phyloP scores from a whole-genome alignment of 2,797 vertebrate genomes.

The Lophius americanus region DNA sequence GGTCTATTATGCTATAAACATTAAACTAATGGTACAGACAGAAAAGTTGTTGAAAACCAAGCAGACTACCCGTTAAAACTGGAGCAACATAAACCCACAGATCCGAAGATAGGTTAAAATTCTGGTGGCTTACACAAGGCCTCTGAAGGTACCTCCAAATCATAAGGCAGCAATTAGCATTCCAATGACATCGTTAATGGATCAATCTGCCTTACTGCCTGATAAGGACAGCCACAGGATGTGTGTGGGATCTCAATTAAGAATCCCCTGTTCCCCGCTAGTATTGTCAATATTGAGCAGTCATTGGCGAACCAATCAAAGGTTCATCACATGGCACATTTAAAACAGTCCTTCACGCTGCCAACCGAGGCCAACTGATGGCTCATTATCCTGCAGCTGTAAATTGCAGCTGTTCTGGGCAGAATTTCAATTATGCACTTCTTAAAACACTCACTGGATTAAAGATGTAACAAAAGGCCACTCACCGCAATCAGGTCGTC shows the following conservation, averaged over 20 bases:
- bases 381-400: constrained; percentile 87
- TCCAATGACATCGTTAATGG: constrained; percentile 90
- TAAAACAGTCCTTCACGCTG: constrained; percentile 78
- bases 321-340: constrained; percentile 88
- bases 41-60: constrained; percentile 9
- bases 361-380: constrained; percentile 85
- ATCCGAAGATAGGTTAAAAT: constrained; percentile 28
- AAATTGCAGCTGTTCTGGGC: constrained; percentile 85
- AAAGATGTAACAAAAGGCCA: constrained; percentile 82
- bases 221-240: constrained; percentile 84
- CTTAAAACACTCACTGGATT: constrained; percentile 84
- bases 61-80: constrained; percentile 15
- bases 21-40: neutral
- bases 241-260: constrained; percentile 87
- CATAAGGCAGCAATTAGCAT: constrained; percentile 83
- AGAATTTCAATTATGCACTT: constrained; percentile 90
- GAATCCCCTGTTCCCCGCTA: constrained; percentile 79
- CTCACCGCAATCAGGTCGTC: constrained; percentile 76
- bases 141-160: constrained; percentile 41
- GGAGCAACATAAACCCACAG: neutral
- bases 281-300: constrained; percentile 84
- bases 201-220: constrained; percentile 91
- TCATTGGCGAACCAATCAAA: constrained; percentile 87
- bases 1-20: neutral
- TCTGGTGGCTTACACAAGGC: constrained; percentile 20